Conservation (phyloP, 2,888 invertebrate genomes). For the Agrotis clavis region DNA sequence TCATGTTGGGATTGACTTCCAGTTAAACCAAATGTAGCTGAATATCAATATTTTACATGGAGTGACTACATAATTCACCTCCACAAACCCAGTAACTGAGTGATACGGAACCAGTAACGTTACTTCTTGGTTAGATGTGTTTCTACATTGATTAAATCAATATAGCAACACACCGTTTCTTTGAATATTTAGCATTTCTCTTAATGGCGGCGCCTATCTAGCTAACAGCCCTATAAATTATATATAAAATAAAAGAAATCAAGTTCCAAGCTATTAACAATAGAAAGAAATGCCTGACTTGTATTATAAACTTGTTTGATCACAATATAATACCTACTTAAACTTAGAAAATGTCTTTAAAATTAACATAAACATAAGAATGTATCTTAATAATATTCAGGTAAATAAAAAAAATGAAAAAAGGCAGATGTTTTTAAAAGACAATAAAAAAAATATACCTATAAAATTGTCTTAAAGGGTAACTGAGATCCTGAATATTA, state of each 20-base stretch:
- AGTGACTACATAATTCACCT: too few species aligned
- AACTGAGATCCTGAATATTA: too few species aligned
- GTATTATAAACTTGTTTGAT: constrained; percentile 47
- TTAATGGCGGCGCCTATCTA: not conserved
- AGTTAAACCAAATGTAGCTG: too few species aligned
- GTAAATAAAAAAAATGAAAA: not conserved
- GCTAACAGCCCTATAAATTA: not conserved
- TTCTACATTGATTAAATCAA: too few species aligned
- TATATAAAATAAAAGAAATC: constrained; percentile 36
- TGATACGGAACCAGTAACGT: too few species aligned
- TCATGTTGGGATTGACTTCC: too few species aligned
- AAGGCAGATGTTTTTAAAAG: not conserved
- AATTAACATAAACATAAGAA: constrained; percentile 48
- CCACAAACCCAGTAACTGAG: too few species aligned
- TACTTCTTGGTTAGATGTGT: too few species aligned
- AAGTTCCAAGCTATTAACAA: constrained; percentile 46
- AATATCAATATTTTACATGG: too few species aligned
- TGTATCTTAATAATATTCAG: constrained; percentile 13
- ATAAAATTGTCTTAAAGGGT: too few species aligned
- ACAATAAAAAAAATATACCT: not conserved
- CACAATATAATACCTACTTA: constrained; percentile 13
- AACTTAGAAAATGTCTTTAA: constrained; percentile 23
- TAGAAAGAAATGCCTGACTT: constrained; percentile 53
- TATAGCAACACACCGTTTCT: constrained; percentile 1
- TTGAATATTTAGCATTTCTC: not conserved